Evolutionary conservation across 2,797 vertebrate species (phyloP).

Genomic region (Remorina albescens): DNA sequence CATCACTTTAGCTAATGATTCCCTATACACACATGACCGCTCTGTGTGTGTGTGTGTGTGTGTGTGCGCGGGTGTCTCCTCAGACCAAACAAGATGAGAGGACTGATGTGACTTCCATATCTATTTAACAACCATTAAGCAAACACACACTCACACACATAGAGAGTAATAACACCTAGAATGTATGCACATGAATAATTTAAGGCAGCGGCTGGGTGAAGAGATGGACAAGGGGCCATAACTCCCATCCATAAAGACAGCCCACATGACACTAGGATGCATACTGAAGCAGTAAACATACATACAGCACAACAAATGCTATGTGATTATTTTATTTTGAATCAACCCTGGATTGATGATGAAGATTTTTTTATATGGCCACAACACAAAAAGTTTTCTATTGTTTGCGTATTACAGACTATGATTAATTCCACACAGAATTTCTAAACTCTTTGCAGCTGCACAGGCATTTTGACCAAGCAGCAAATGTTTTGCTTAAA

Average conservation of each 20-base stretch:
- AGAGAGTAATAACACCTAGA: slow-evolving; percentile 47
- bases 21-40: slow-evolving; percentile 71
- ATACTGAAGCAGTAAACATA: slow-evolving; percentile 14
- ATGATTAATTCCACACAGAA: neutral
- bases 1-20: slow-evolving; percentile 87
- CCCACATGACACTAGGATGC: slow-evolving; percentile 44
- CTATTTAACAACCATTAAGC: slow-evolving; percentile 79
- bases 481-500: neutral
- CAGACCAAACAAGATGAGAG: slow-evolving; percentile 62
- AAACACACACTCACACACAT: slow-evolving; percentile 41
- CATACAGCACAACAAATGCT: neutral
- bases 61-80: slow-evolving; percentile 26
- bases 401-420: neutral
- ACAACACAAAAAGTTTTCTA: too few relatives aligned
- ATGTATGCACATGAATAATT: slow-evolving; percentile 78
- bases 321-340: slow-evolving; percentile 17
- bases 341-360: neutral
- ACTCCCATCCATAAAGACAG: slow-evolving; percentile 53
- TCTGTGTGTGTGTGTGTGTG: slow-evolving; percentile 28
- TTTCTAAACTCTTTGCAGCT: neutral
- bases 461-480: neutral
- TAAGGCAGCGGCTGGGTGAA: slow-evolving; percentile 32
- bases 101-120: slow-evolving; percentile 79
- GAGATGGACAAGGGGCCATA: slow-evolving; percentile 58
- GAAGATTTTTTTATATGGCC: neutral